phyloP scores from a whole-genome alignment of 92 coral and sea anemone species.

The Muricea muricata region DNA sequence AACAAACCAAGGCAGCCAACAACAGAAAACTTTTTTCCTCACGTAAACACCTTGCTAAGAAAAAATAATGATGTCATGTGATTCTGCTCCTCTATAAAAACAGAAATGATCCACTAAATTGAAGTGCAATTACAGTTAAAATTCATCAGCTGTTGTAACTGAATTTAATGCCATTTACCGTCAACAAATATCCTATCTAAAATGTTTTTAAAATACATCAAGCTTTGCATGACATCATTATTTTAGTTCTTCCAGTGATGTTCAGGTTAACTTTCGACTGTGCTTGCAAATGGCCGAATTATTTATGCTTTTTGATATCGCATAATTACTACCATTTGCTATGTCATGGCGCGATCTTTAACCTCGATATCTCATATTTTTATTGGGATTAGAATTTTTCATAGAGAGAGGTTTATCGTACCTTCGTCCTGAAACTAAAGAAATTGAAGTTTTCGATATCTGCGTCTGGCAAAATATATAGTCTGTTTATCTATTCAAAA shows the following conservation, averaged over 20 bases:
- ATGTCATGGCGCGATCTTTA: neutral
- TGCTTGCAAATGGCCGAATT: neutral
- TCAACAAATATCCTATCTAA: neutral
- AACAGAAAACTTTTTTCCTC: neutral
- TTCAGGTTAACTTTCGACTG: neutral
- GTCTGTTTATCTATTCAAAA: neutral
- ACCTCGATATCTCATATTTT: neutral
- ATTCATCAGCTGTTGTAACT: too few species aligned
- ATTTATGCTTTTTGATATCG: neutral
- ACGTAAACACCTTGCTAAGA: neutral
- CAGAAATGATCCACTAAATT: too few species aligned
- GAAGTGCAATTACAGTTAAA: too few species aligned
- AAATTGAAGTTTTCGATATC: neutral
- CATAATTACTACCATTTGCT: slow-evolving; percentile 5
- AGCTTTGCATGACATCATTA: slow-evolving; percentile 1
- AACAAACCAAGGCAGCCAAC: too few species aligned
- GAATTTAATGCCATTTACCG: too few species aligned
- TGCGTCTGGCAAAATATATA: neutral
- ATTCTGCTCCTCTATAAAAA: neutral
- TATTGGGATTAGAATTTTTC: neutral
- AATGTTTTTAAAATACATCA: neutral
- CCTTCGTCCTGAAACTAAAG: neutral
- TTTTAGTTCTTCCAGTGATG: neutral
- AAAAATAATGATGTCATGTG: slow-evolving; percentile 13
- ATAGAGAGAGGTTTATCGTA: neutral